phyloP scores from a whole-genome alignment of 2,113 vertebrate species.

The Triplophysa rosa region DNA sequence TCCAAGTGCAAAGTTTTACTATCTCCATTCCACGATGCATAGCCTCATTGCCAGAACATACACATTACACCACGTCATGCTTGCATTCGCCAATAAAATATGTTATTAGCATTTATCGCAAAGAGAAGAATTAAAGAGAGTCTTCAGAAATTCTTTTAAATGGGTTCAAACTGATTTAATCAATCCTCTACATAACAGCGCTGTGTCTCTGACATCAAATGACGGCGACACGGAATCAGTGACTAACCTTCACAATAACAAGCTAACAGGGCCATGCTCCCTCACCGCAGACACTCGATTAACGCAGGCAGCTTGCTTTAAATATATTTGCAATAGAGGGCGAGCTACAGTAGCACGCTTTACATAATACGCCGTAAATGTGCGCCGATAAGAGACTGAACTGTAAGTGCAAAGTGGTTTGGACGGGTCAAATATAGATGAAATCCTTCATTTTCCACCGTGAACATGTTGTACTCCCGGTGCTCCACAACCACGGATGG shows the following conservation, averaged over 20 bases:
- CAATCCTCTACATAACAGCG: slow-evolving; percentile 59
- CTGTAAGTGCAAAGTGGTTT: slow-evolving; percentile 39
- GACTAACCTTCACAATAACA: slow-evolving; percentile 43
- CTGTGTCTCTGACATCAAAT: slow-evolving; percentile 63
- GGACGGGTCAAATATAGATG: slow-evolving; percentile 29
- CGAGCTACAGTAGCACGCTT: slow-evolving; percentile 31
- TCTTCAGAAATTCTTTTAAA: slow-evolving; percentile 64
- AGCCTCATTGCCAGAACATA: background rate
- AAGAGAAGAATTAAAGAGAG: slow-evolving; percentile 17
- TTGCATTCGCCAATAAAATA: background rate
- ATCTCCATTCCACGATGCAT: background rate
- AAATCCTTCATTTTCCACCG: slow-evolving; percentile 30
- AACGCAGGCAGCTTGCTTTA: slow-evolving; percentile 28
- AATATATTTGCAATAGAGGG: slow-evolving; percentile 3
- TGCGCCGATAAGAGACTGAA: slow-evolving; percentile 32
- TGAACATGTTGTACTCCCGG: slow-evolving; percentile 16
- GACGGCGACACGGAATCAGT: slow-evolving; percentile 56
- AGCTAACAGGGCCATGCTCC: slow-evolving; percentile 40
- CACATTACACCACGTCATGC: background rate
- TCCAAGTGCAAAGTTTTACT: background rate
- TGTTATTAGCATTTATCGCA: background rate
- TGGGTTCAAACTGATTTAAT: slow-evolving; percentile 62
- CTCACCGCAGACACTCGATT: background rate
- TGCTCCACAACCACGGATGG: slow-evolving; percentile 37
- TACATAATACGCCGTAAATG: slow-evolving; percentile 39